Conservation (phyloP, 2,797 vertebrate genomes). For the Tadarida brasiliensis region DNA sequence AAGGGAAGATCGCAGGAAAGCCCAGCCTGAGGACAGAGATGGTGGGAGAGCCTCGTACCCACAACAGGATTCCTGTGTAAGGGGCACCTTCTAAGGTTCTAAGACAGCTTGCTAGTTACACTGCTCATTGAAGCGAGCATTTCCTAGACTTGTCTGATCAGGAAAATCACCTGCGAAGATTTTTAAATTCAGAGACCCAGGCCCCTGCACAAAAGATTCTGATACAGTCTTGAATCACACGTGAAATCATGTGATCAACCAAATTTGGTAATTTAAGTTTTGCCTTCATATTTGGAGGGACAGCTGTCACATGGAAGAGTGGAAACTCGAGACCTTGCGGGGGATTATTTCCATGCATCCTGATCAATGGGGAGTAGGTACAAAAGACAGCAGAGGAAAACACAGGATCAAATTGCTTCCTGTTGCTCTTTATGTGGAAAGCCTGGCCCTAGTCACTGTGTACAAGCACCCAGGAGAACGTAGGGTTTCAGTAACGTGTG, state of each 20-base stretch:
- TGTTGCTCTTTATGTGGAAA: background rate
- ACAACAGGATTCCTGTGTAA: fast-evolving
- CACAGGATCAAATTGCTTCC: background rate
- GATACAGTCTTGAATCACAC: background rate
- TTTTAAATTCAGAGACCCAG: background rate
- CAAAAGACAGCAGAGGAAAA: background rate
- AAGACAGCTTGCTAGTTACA: background rate
- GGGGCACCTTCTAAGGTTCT: background rate
- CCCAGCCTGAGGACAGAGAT: background rate
- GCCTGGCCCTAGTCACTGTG: background rate
- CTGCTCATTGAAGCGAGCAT: background rate
- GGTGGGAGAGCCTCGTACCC: fast-evolving
- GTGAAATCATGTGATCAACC: fast-evolving
- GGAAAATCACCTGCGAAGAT: background rate
- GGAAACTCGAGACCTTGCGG: too few relatives aligned
- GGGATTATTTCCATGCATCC: background rate
- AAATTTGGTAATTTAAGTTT: background rate
- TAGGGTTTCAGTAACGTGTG: fast-evolving
- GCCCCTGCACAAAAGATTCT: background rate
- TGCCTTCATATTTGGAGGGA: background rate
- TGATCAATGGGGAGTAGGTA: fast-evolving
- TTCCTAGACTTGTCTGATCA: background rate
- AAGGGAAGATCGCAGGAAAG: background rate
- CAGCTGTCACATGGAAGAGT: background rate
- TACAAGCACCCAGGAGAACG: background rate